These are phyloP conservation scores for Abrostola triplasia DNA, from an alignment of 2,888 invertebrate genomes.

Conservation along the genomic window DNA sequence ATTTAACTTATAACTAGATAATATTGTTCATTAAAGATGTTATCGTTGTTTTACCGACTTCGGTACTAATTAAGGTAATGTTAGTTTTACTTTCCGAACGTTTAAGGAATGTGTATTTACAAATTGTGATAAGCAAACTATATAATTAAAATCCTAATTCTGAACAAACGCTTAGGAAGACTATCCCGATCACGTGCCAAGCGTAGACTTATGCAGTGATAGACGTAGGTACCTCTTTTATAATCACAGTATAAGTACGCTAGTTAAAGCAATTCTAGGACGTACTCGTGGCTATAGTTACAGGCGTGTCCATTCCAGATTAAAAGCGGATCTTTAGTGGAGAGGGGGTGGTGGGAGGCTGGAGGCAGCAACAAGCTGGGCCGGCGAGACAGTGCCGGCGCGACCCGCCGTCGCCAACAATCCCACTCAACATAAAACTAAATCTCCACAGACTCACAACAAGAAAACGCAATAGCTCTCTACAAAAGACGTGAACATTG, in stretches of 20 bases:
- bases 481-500: slow-evolving; percentile 66
- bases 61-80: no score
- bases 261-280: slow-evolving; percentile 43
- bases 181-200: no score
- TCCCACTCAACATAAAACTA: slow-evolving; percentile 82
- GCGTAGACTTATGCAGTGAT: no score
- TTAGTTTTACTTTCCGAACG: no score
- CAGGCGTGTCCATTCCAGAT: slow-evolving; percentile 57
- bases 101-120: no score
- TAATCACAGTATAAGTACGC: slow-evolving; percentile 20
- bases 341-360: slow-evolving; percentile 57
- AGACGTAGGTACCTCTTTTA: background rate
- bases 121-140: no score
- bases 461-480: slow-evolving; percentile 74
- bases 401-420: slow-evolving; percentile 80
- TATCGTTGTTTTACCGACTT: no score
- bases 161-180: no score
- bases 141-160: no score
- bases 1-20: slow-evolving; percentile 17
- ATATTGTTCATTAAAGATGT: slow-evolving; percentile 6
- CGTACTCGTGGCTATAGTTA: slow-evolving; percentile 36
- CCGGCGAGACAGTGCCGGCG: slow-evolving; percentile 73
- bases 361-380: slow-evolving; percentile 70
- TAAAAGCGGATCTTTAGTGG: slow-evolving; percentile 59
- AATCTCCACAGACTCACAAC: slow-evolving; percentile 71